A percentile compares a stretch with the other conserved stretches of the same genome.
Evolutionary conservation across 1,140 invertebrate species (phyloP).

Genomic region (Rhynchophorus ferrugineus): DNA sequence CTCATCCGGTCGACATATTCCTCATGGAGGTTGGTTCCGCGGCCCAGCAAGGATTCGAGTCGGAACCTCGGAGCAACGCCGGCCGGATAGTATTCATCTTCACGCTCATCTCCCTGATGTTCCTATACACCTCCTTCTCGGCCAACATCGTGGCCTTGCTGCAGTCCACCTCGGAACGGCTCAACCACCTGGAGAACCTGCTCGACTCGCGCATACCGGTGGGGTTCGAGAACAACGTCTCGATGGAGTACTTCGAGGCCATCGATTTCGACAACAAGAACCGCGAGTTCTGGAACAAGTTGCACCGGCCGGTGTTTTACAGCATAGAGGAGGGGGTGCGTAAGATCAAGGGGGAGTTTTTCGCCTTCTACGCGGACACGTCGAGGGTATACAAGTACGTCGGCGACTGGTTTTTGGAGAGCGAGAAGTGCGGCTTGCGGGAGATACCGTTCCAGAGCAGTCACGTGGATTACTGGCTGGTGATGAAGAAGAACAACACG

Average conservation of each 20-base stretch:
- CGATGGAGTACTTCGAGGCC: constrained; percentile 49
- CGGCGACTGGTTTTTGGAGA: constrained; percentile 52
- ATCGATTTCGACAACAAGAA: constrained; percentile 44
- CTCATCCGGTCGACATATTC: constrained; percentile 10
- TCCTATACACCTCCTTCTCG: constrained; percentile 38
- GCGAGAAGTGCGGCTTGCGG: constrained; percentile 49
- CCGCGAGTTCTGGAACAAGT: constrained; percentile 49
- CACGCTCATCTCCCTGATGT: constrained; percentile 34
- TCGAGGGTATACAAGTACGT: constrained; percentile 52
- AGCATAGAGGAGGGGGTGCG: constrained; percentile 48
- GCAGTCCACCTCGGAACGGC: constrained; percentile 43
- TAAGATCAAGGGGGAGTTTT: constrained; percentile 48
- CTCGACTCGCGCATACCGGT: constrained; percentile 48
- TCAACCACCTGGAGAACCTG: constrained; percentile 41
- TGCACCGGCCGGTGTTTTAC: constrained; percentile 45
- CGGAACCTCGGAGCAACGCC: constrained; percentile 43
- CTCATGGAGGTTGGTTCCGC: constrained; percentile 14
- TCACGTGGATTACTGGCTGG: constrained; percentile 7
- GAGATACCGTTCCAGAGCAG: constrained; percentile 10
- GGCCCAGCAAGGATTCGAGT: constrained; percentile 16
- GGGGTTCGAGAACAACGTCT: constrained; percentile 49
- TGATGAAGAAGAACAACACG: constrained; percentile 43
- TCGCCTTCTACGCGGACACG: constrained; percentile 54
- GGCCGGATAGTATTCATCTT: constrained; percentile 34
- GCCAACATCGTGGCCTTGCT: constrained; percentile 43